phyloP scores from a whole-genome alignment of 2,888 invertebrate species.

The Geophilus truncorum region DNA sequence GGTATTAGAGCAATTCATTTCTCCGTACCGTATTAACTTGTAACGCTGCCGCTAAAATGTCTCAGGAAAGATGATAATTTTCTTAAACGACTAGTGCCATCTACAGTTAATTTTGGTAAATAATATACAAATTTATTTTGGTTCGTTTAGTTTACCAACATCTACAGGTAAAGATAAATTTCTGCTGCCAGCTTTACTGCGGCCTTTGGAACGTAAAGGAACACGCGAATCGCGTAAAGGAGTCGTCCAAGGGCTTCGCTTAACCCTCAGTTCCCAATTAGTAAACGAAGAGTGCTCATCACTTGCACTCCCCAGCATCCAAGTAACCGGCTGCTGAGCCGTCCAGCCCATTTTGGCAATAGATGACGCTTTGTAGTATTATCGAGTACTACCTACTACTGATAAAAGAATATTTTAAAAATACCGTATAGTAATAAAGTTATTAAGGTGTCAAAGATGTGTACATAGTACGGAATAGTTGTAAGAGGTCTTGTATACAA shows the following conservation, averaged over 20 bases:
- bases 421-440: background rate
- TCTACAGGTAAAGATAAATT: background rate
- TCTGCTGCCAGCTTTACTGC: background rate
- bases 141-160: constrained; percentile 28
- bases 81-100: no score
- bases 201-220: background rate
- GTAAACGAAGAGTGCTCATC: constrained; percentile 34
- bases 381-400: background rate
- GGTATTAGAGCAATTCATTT: no score
- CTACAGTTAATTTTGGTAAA: no score
- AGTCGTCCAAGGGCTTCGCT: constrained; percentile 34
- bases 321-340: background rate
- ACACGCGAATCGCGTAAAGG: constrained; percentile 34
- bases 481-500: background rate
- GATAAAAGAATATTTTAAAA: background rate
- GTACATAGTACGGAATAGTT: background rate
- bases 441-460: background rate
- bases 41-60: no score
- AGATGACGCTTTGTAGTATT: background rate
- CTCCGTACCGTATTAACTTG: no score
- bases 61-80: no score
- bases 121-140: background rate
- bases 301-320: constrained; percentile 3
- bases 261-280: constrained; percentile 34
- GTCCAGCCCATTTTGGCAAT: background rate